Base-by-base conservation (phyloP, 2,113 vertebrate species). In the Halcyon senegalensis region DNA sequence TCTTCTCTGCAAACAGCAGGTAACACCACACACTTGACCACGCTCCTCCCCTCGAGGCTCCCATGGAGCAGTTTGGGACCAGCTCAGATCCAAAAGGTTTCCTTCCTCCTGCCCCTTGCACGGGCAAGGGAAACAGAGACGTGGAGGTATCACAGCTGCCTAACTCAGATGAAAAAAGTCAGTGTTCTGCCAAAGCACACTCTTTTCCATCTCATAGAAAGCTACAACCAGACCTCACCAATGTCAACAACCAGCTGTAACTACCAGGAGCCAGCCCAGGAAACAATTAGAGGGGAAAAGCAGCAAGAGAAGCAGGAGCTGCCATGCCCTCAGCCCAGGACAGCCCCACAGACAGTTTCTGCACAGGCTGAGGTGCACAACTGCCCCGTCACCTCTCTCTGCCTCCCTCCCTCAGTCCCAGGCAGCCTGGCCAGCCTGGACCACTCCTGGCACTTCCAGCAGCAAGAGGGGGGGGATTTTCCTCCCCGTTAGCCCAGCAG, bases 1-100 rank as follows among this genome's bases (percentile, higher is more conserved):
- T n/a, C n/a, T n/a, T 30, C n/a, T 31, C 75, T 37, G 33, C 74
- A 69, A 10, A 17, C 41, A 63, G 80, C 84, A 63, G 83, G 33
- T 43, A 20, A n/a, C 0, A 2, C 0, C 1, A 8, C 33, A 4
- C 2, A 2, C n/a, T 16, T 24, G 10, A 43, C 67, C 46, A 58
- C 25, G 1, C 23, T 41, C 59, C 56, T 37, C 44, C 25, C 43
- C 27, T 2, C 4, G 0, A 33, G 60, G 31, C 10, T 62, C 48
- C 41, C 0, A 0, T 1, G 1, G 41, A 1, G 16, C 64, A 31
- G 48, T 3, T 11, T 3, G 9, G 46, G 19, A 41, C 5, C 15
- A 24, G 28, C n/a, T 62, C 13, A 3, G 41, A 51, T 4, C 23
- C 2, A 1, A 16, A 4, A 23, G 75, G 51, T 0, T 75, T 60